Base-by-base conservation (phyloP, 2,888 invertebrate genomes). In the Limnephilus marmoratus region DNA sequence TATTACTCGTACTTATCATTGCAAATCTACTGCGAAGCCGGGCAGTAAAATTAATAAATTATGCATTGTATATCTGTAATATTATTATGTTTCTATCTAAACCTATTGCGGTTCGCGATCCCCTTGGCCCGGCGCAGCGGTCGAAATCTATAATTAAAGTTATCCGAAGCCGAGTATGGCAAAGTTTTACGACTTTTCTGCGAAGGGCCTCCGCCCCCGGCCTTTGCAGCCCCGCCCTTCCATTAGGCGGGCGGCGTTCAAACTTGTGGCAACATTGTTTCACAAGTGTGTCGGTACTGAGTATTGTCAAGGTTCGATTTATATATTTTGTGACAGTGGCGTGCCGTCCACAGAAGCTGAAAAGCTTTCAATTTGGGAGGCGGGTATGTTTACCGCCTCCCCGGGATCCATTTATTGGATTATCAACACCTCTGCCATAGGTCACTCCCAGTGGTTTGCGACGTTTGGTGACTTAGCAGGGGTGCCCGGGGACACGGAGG, bases 71-170 rank as follows among this genome's bases (percentile, higher is more conserved):
- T 82, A 3, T 18, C 13, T 18, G 29, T 82, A 31, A 34, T 68
- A 24, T 68, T 24, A 24, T 9, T 45, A 45, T 45, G 68, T n/a
- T 24, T 68, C 7, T 24, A 68, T 68, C 2, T 68, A n/a, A 24
- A 24, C 24, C 24, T 24, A 68, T 68, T 68, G 68, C n/a, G 24
- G 24, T 90, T 18, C n/a, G 41, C 82, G 82, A 45, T 89, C 83
- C 83, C 37, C 80, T 31, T 82, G 90, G 45, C 29, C 86, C 15
- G 45, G 29, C 24, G n/a, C 49, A 45, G 45, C 87, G 91, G 91
- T 68, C 90, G 34, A 81, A 85, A 92, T 93, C 92, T 92, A 93
- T 93, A 93, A 93, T 92, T 92, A 93, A 93, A 90, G 90, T 92
- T 91, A 92, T 93, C 81, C 85, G 90, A 87, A 49, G 83, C 41